phyloP scores from a whole-genome alignment of 1,140 invertebrate species.

The Diprion similis region DNA sequence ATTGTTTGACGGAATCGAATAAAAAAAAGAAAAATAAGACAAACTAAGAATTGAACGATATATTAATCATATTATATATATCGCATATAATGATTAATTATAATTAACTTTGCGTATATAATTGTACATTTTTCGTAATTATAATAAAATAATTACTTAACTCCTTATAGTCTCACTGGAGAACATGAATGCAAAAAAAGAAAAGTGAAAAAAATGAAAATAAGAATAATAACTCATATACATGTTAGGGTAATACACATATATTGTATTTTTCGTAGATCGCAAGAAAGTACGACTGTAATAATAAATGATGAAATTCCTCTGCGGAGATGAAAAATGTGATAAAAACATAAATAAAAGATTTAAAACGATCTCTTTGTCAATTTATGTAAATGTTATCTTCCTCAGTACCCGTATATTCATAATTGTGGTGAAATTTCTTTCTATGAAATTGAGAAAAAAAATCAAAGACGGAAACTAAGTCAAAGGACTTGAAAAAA shows the following conservation, averaged over 20 bases:
- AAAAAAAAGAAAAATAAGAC: background rate
- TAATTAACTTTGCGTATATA: conserved; percentile 8
- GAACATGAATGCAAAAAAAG: conserved; percentile 13
- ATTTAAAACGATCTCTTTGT: conserved; percentile 1
- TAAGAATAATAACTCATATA: background rate
- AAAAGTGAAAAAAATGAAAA: conserved; percentile 12
- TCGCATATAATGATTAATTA: background rate
- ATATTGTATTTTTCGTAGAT: conserved; percentile 16
- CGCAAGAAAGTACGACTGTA: conserved; percentile 13
- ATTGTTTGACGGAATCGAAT: background rate
- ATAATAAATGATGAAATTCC: background rate
- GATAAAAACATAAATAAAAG: conserved; percentile 18
- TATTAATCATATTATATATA: background rate
- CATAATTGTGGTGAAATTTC: too few relatives aligned
- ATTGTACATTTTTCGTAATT: conserved; percentile 9
- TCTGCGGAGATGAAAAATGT: background rate
- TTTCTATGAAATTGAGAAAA: too few relatives aligned
- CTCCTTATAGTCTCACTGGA: background rate
- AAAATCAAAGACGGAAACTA: too few relatives aligned
- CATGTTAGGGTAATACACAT: background rate
- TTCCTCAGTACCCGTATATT: too few relatives aligned
- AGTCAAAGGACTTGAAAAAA: too few relatives aligned
- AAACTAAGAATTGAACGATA: background rate
- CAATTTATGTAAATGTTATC: too few relatives aligned
- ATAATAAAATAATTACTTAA: background rate